phyloP scores from a whole-genome alignment of 2,888 invertebrate genomes.

The Oscheius sp. region DNA sequence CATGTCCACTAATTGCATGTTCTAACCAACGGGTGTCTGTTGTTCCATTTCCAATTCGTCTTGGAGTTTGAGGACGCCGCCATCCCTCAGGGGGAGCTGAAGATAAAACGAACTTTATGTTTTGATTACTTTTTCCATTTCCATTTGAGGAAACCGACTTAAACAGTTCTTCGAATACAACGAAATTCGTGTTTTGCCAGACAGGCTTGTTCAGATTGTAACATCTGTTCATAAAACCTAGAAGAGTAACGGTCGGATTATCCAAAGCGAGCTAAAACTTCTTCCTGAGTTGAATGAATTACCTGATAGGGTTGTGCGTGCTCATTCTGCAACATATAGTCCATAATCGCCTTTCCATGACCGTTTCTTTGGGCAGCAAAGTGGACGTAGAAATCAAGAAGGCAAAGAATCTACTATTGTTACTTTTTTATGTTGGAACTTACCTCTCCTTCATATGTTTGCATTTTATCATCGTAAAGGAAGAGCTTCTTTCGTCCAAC shows the following conservation, averaged over 20 bases:
- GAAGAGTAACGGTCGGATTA: constrained; percentile 87
- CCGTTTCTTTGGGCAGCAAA: constrained; percentile 86
- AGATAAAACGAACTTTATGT: background rate
- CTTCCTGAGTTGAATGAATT: background rate
- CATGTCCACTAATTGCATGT: constrained; percentile 61
- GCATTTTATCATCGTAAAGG: constrained; percentile 73
- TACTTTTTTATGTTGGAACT: background rate
- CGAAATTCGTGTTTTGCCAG: constrained; percentile 87
- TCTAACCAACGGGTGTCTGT: constrained; percentile 60
- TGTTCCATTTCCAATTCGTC: constrained; percentile 53
- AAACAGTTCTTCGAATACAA: constrained; percentile 85
- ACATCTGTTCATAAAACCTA: constrained; percentile 84
- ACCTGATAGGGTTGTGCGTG: constrained; percentile 56
- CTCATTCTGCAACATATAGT: constrained; percentile 80
- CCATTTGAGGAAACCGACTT: constrained; percentile 42
- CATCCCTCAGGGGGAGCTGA: constrained; percentile 62
- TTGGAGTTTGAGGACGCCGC: constrained; percentile 62
- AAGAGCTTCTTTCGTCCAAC: constrained; percentile 89
- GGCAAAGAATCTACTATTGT: constrained; percentile 77
- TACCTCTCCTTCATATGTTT: constrained; percentile 75
- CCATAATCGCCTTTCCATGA: constrained; percentile 84
- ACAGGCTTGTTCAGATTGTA: constrained; percentile 79
- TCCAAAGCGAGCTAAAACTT: constrained; percentile 81
- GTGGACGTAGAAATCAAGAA: constrained; percentile 91
- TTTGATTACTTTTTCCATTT: background rate